A percentile compares a stretch with the other conserved stretches of the same genome.
Evolutionary conservation across 1,140 invertebrate species (phyloP).

Genomic region (Zeugodacus cucurbitae): DNA sequence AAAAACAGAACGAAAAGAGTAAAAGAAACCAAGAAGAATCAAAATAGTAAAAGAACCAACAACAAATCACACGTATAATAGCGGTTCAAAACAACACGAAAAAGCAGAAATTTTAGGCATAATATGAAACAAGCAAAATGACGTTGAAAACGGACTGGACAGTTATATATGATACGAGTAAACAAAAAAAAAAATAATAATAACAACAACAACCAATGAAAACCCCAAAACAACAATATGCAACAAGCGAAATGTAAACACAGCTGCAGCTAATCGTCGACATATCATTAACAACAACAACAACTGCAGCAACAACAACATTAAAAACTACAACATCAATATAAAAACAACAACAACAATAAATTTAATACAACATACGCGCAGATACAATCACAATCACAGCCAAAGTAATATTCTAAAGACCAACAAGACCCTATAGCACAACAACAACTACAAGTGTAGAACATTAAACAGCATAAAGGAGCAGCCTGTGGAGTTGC

Average conservation of each 20-base stretch:
- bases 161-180: not conserved
- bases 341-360: conserved; percentile 61
- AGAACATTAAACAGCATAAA: conserved; percentile 11
- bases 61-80: not conserved
- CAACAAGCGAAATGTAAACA: conserved; percentile 41
- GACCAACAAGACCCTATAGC: not conserved
- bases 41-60: not conserved
- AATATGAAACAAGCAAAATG: not conserved
- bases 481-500: not conserved
- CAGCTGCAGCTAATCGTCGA: conserved; percentile 43
- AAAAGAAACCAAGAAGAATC: not conserved
- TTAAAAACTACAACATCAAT: not conserved
- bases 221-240: not conserved
- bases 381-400: conserved; percentile 28
- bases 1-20: not conserved
- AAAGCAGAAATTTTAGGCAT: not conserved
- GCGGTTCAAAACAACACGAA: not conserved
- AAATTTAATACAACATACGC: not conserved
- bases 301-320: not conserved
- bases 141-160: not conserved
- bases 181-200: conserved; percentile 42
- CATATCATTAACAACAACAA: conserved; percentile 49
- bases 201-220: conserved; percentile 33
- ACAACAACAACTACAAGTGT: not conserved
- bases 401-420: not conserved